A percentile compares a stretch with the other conserved stretches of the same genome.
These are phyloP conservation scores for Labroides dimidiatus DNA, from an alignment of 2,797 vertebrate genomes.

Conservation along the genomic window DNA sequence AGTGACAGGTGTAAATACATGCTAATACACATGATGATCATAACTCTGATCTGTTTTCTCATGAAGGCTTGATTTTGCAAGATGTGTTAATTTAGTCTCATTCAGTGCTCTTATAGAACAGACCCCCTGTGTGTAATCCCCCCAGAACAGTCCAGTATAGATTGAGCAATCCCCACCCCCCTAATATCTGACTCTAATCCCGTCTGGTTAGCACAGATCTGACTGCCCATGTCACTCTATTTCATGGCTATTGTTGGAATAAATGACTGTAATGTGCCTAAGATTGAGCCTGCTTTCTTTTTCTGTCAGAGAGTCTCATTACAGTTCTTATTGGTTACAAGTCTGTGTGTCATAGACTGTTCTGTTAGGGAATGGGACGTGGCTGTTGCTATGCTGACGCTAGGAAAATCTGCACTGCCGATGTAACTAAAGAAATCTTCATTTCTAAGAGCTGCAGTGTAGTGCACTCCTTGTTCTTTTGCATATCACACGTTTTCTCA, in stretches of 20 bases:
- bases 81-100: constrained; percentile 28
- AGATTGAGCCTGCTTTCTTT: constrained; percentile 59
- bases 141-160: constrained; percentile 51
- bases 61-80: background rate
- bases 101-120: constrained; percentile 32
- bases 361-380: constrained; percentile 77
- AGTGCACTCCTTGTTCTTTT: constrained; percentile 45
- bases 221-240: constrained; percentile 50
- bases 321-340: constrained; percentile 81
- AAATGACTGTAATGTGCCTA: constrained; percentile 50
- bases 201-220: constrained; percentile 64
- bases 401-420: constrained; percentile 78
- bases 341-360: constrained; percentile 77
- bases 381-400: constrained; percentile 84
- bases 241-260: constrained; percentile 55
- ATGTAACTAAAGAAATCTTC: constrained; percentile 80
- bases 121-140: constrained; percentile 63
- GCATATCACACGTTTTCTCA: constrained; percentile 45
- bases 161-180: constrained; percentile 22
- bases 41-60: background rate
- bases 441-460: constrained; percentile 67
- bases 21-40: background rate
- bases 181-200: constrained; percentile 70
- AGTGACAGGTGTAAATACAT: constrained; percentile 12
- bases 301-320: constrained; percentile 67